These are phyloP conservation scores for Drosophila oshimai DNA, from an alignment of 1,140 invertebrate species.

Conservation along the genomic window DNA sequence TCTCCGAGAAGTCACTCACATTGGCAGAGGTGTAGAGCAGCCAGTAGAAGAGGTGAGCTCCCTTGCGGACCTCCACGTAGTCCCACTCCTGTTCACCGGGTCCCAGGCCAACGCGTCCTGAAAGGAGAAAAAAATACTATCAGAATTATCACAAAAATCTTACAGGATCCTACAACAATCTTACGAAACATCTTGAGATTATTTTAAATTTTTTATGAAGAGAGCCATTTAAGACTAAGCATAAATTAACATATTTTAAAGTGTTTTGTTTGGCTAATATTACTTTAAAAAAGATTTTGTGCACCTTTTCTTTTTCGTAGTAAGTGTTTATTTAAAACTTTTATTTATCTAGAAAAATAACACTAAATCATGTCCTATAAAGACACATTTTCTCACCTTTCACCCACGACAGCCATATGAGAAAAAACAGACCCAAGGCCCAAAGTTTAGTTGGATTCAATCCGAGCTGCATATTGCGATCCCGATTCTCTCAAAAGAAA, in stretches of 20 bases:
- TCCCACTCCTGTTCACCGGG: conserved; percentile 87
- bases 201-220: no score
- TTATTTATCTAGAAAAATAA: no score
- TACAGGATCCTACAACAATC: no score
- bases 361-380: background rate
- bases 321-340: no score
- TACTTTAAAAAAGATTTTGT: no score
- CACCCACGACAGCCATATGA: conserved; percentile 13
- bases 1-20: conserved; percentile 84
- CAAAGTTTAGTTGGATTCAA: background rate
- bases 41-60: conserved; percentile 93
- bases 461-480: conserved; percentile 36
- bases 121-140: no score
- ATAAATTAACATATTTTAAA: no score
- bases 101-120: conserved; percentile 83
- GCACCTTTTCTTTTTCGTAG: no score
- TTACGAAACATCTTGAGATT: no score
- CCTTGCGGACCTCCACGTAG: conserved; percentile 86
- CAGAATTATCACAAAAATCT: no score
- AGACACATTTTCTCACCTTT: conserved; percentile 41
- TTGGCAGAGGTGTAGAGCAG: conserved; percentile 88
- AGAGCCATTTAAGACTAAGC: no score
- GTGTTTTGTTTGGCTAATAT: no score
- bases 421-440: conserved; percentile 13
- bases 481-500: background rate